Base-by-base conservation (phyloP, 2,797 vertebrate species). In the Crossoptilon crossoptilon region DNA sequence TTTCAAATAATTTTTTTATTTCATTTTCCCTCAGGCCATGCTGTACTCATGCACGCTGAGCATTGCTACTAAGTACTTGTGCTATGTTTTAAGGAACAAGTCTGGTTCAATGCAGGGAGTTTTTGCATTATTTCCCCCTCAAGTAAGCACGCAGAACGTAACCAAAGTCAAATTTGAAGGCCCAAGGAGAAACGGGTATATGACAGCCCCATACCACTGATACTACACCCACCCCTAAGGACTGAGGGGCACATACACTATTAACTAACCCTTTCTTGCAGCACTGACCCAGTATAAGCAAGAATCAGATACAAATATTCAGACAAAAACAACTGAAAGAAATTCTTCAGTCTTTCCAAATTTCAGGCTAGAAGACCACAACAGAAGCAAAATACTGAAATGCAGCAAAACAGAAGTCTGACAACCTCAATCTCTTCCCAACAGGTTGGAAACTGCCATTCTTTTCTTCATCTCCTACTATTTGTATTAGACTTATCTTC, bases 1-100 rank as follows among this genome's bases (percentile, higher is more conserved):
- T 85, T 87, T 63, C 71, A 85, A 91, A 85, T 73, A 68, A 84
- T 78, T 81, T 79, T 69, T 79, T 88, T 29, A 44, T 90, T 94
- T 92, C 85, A 43, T 82, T 72, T 84, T 91, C 89, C 81, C 27
- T 21, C 48, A 67, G 33, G n/a, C 22, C 71, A 58, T 44, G 19
- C 16, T 35, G 16, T 39, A 79, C 26, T 11, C 31, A 53, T 6
- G 31, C 31, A 88, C 81, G n/a, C 21, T 35, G 41, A 78, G 67
- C 33, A 39, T 9, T 51, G n/a, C 11, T 76, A 79, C 8, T 12
- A 26, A 1, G 7, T 13, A 51, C 7, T 64, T 81, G 23, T 22
- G 16, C 7, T 41, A 1, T 1, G 8, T 39, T 83, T 71, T 66
- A 86, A 88, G 58, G 53, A 91, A 62, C 12, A 59, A 23, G 18